These are phyloP conservation scores for Xyrauchen texanus DNA, from an alignment of 2,113 vertebrate species.

Conservation along the genomic window DNA sequence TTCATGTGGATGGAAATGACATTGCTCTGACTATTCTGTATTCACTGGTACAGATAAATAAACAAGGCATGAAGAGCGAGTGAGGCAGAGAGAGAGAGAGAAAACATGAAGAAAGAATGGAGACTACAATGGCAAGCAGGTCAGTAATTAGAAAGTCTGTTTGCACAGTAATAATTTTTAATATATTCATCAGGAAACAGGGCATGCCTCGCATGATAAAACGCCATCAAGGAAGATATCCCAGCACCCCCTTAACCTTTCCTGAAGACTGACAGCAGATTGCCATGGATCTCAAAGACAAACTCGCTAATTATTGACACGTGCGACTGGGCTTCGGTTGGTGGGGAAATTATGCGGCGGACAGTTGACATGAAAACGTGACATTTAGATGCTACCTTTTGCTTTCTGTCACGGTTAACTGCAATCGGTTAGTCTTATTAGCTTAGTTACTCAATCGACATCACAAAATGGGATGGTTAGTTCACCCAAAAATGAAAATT, in stretches of 20 bases:
- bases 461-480: background rate
- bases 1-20: conserved; percentile 82
- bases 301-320: conserved; percentile 59
- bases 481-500: too few species aligned
- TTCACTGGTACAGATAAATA: conserved; percentile 84
- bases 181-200: conserved; percentile 87
- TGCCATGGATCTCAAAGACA: conserved; percentile 67
- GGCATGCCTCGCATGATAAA: conserved; percentile 84
- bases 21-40: conserved; percentile 81
- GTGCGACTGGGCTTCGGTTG: conserved; percentile 41
- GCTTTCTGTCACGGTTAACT: conserved; percentile 36
- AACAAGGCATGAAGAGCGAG: conserved; percentile 72
- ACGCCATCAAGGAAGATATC: conserved; percentile 80
- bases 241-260: conserved; percentile 76
- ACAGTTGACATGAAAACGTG: conserved; percentile 50
- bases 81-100: conserved; percentile 21
- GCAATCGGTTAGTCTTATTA: conserved; percentile 46
- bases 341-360: conserved; percentile 43
- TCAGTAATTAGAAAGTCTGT: conserved; percentile 88
- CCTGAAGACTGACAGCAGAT: conserved; percentile 71
- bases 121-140: conserved; percentile 85
- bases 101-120: conserved; percentile 72
- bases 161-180: conserved; percentile 87
- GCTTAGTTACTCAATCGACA: conserved; percentile 54
- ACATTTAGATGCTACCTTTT: conserved; percentile 49